Base-by-base conservation (phyloP, 2,888 invertebrate species). In the Acleris emargana region DNA sequence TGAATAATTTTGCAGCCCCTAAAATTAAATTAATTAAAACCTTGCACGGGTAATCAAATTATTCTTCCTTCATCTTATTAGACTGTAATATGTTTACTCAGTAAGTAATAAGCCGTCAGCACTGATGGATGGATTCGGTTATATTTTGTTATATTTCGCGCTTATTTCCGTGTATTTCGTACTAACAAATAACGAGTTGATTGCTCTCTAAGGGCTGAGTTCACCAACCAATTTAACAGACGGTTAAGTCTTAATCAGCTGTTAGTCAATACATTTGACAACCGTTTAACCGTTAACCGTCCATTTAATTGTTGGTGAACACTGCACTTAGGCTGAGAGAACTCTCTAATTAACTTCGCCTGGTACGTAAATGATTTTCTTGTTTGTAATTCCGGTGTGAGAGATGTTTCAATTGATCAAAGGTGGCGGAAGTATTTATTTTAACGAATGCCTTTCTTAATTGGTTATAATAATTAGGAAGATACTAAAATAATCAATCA, bases 181-280 rank as follows among this genome's bases (percentile, higher is more conserved):
- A 45, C 49, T 38, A 20, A 50, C 22, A 51, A 59, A 51, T 59
- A 59, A 62, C 22, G 54, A 62, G 62, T 55, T 62, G 42, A 62
- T 55, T 54, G 42, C 47, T 49, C 61, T 11, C 57, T 22, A 55
- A 62, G 62, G n/a, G n/a, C n/a, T n/a, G n/a, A n/a, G n/a, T n/a
- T n/a, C n/a, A n/a, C n/a, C n/a, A n/a, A n/a, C n/a, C n/a, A n/a
- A n/a, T n/a, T n/a, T n/a, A n/a, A n/a, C n/a, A n/a, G n/a, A n/a
- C n/a, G n/a, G n/a, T n/a, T n/a, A n/a, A n/a, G n/a, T n/a, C n/a
- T n/a, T n/a, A n/a, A n/a, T n/a, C n/a, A n/a, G n/a, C n/a, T n/a
- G n/a, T n/a, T n/a, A n/a, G n/a, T n/a, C n/a, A n/a, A n/a, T n/a
- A n/a, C n/a, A n/a, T n/a, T n/a, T n/a, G n/a, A n/a, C n/a, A n/a